phyloP scores from a whole-genome alignment of 1,140 invertebrate genomes.

The Muscidifurax raptorellus region DNA sequence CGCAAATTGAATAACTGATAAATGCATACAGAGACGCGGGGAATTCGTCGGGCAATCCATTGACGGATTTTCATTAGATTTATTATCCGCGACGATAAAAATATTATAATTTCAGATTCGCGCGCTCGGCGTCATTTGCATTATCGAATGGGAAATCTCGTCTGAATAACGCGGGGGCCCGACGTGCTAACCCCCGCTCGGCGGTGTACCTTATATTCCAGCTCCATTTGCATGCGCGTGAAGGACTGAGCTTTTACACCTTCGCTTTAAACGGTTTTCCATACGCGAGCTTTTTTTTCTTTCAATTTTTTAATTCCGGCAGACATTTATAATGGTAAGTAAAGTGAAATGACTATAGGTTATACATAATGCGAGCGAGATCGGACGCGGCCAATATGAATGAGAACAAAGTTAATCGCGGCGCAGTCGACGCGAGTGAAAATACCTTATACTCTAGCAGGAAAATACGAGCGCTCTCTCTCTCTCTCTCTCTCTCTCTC shows the following conservation, averaged over 20 bases:
- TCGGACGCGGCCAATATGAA: too few relatives aligned
- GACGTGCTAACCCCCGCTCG: background rate
- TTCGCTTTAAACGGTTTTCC: background rate
- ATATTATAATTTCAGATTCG: slow-evolving; percentile 36
- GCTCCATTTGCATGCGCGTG: background rate
- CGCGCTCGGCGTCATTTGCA: background rate
- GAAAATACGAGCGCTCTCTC: too few relatives aligned
- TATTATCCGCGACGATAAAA: slow-evolving; percentile 18
- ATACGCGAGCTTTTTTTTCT: background rate
- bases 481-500: too few relatives aligned
- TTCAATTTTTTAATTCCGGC: background rate
- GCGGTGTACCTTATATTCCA: background rate
- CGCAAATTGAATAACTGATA: slow-evolving; percentile 25
- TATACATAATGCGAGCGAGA: too few relatives aligned
- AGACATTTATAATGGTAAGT: background rate
- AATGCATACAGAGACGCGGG: background rate
- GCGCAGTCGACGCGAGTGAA: too few relatives aligned
- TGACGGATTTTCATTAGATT: slow-evolving; percentile 29
- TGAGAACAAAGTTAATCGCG: too few relatives aligned
- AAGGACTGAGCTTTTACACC: background rate
- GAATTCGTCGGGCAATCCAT: slow-evolving; percentile 11
- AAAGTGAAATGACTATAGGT: too few relatives aligned
- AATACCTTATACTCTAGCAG: too few relatives aligned
- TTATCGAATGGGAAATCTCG: slow-evolving; percentile 21
- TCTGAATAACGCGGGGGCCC: background rate